Evolutionary conservation across 2,113 vertebrate genomes (phyloP).

Genomic region (Noctilio leporinus): DNA sequence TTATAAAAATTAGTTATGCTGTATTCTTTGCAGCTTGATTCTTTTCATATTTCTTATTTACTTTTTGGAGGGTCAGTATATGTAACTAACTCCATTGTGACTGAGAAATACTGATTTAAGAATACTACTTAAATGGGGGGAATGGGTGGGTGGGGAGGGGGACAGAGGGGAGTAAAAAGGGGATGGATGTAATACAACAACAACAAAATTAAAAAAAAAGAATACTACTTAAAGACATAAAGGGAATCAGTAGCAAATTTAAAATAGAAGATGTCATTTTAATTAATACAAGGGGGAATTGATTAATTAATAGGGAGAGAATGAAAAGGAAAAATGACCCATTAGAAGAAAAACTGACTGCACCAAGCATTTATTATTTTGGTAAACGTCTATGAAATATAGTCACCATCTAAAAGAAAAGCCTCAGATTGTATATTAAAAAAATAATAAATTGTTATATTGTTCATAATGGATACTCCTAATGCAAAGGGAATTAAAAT

Average conservation of each 20-base stretch:
- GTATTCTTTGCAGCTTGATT: background rate
- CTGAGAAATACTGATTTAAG: background rate
- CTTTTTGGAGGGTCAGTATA: background rate
- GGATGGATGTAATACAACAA: too few relatives aligned
- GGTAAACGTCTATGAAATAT: background rate
- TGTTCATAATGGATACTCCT: background rate
- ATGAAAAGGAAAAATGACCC: background rate
- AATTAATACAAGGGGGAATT: too few relatives aligned
- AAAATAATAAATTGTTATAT: background rate
- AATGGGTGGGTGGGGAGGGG: too few relatives aligned
- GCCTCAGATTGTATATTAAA: background rate
- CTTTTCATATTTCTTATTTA: background rate
- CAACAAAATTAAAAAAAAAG: too few relatives aligned
- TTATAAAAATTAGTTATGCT: background rate
- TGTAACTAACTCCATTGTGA: background rate
- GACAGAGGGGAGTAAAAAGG: too few relatives aligned
- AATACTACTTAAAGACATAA: background rate
- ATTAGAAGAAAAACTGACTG: background rate
- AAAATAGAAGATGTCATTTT: background rate
- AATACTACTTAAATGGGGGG: background rate
- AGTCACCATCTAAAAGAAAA: background rate
- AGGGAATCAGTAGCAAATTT: background rate
- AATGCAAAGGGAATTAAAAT: background rate
- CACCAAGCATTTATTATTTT: background rate
- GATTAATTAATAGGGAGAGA: background rate